Conservation (phyloP, 2,797 vertebrate species). For the Staurois parvus region DNA sequence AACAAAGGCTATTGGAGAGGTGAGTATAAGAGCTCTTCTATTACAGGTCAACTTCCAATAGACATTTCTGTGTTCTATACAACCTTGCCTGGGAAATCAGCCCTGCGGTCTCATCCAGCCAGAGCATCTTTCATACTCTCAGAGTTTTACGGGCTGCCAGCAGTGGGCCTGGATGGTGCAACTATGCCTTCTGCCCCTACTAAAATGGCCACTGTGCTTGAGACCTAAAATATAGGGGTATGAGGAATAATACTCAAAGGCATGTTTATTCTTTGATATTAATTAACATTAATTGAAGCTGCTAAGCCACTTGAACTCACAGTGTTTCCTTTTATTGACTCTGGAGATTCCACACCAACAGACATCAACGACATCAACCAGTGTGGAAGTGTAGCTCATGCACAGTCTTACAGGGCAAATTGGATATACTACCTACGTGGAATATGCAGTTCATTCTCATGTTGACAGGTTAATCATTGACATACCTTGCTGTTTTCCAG, state of each 20-base stretch:
- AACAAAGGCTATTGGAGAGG: too few relatives aligned
- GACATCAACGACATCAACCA: background rate
- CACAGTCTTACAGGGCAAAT: background rate
- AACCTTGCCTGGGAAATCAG: too few relatives aligned
- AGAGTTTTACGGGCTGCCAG: too few relatives aligned
- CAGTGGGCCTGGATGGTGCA: too few relatives aligned
- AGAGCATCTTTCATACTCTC: too few relatives aligned
- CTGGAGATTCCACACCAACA: background rate
- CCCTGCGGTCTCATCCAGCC: too few relatives aligned
- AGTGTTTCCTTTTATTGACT: background rate
- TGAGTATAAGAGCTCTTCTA: too few relatives aligned
- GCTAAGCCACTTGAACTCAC: background rate
- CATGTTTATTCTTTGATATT: background rate
- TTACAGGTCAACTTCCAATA: too few relatives aligned
- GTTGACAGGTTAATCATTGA: slow-evolving; percentile 48
- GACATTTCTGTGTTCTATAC: too few relatives aligned
- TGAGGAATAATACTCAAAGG: background rate
- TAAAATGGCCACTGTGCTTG: too few relatives aligned
- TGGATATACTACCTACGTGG: background rate
- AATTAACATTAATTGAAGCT: background rate
- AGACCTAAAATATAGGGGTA: background rate
- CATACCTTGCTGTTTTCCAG: background rate
- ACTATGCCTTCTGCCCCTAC: too few relatives aligned
- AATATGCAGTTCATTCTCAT: background rate
- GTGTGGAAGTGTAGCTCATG: background rate